Evolutionary conservation across 1,140 invertebrate species (phyloP).

Genomic region (Hyles vespertilio): DNA sequence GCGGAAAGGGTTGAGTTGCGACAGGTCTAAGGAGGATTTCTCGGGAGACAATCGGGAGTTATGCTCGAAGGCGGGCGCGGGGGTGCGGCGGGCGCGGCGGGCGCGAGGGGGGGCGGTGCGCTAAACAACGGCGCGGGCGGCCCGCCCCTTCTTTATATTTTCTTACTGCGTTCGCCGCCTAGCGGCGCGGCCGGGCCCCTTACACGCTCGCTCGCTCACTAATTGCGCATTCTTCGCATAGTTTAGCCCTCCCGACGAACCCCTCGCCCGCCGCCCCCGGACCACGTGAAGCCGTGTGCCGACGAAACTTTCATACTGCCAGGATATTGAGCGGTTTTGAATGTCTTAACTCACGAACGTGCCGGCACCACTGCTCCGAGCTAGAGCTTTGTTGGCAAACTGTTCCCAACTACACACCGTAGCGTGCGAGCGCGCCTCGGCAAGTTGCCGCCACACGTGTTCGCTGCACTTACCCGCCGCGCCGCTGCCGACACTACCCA

Average conservation of each 20-base stretch:
- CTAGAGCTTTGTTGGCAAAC: conserved; percentile 57
- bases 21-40: conserved; percentile 70
- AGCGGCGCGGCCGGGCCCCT: conserved; percentile 69
- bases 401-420: conserved; percentile 50
- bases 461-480: not conserved
- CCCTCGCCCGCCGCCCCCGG: conserved; percentile 61
- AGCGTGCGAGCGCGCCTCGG: conserved; percentile 27
- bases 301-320: conserved; percentile 71
- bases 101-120: conserved; percentile 61
- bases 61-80: conserved; percentile 54
- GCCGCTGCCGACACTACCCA: conserved; percentile 1
- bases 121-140: conserved; percentile 66
- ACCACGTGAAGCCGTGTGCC: conserved; percentile 70
- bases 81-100: too few species aligned
- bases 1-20: conserved; percentile 69
- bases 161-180: conserved; percentile 76
- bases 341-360: conserved; percentile 74
- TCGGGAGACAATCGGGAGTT: conserved; percentile 72
- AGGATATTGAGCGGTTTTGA: conserved; percentile 76
- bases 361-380: conserved; percentile 45
- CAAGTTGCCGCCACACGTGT: conserved; percentile 5
- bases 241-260: conserved; percentile 81
- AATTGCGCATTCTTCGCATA: conserved; percentile 94
- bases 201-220: conserved; percentile 82
- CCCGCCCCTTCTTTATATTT: conserved; percentile 80